A percentile compares a stretch with the other conserved stretches of the same genome.
These are phyloP conservation scores for Porphyrio hochstetteri DNA, from an alignment of 2,113 vertebrate species.

Conservation along the genomic window DNA sequence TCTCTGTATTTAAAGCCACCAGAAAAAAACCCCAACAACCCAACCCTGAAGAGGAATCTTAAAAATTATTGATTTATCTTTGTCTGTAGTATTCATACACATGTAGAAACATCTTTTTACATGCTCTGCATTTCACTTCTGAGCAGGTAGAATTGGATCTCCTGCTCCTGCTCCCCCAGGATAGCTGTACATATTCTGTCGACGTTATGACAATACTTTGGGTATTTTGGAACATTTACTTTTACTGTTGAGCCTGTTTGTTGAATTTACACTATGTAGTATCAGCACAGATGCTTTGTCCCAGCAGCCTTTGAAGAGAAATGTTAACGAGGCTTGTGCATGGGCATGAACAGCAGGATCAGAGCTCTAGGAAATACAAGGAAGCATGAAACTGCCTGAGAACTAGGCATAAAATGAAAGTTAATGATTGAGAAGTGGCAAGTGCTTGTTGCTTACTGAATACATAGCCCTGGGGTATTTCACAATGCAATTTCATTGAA, in stretches of 20 bases:
- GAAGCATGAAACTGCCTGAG: slow-evolving; percentile 23
- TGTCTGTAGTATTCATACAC: neutral
- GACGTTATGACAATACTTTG: neutral
- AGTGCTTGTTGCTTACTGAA: neutral
- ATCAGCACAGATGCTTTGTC: neutral
- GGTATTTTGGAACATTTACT: neutral
- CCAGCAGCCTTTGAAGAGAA: neutral
- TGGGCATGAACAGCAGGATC: neutral
- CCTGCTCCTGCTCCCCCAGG: neutral
- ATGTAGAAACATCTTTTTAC: neutral
- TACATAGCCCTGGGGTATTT: neutral
- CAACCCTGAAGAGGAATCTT: neutral
- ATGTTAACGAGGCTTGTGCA: neutral
- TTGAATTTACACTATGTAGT: neutral
- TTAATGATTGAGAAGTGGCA: slow-evolving; percentile 19
- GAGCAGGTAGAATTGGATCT: neutral
- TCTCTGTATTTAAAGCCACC: neutral
- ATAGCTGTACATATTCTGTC: neutral
- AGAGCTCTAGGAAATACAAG: slow-evolving; percentile 39
- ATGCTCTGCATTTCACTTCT: neutral
- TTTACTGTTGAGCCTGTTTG: neutral
- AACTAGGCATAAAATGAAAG: slow-evolving; percentile 7
- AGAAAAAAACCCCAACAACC: neutral
- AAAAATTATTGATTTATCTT: neutral
- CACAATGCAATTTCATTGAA: neutral